phyloP scores from a whole-genome alignment of 2,113 vertebrate species.

The Vireo altiloquus region DNA sequence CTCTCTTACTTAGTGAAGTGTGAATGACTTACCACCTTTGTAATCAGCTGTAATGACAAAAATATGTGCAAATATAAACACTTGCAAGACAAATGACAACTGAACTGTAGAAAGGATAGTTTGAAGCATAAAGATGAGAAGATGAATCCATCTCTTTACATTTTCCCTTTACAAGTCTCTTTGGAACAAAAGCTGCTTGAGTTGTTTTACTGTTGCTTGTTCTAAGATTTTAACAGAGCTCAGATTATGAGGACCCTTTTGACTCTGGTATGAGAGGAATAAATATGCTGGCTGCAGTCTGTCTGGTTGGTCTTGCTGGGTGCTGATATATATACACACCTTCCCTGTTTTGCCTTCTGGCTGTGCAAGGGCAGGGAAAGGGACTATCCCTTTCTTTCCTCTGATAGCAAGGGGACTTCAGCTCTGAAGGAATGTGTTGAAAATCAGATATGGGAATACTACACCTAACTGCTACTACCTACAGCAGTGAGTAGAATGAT shows the following conservation, averaged over 20 bases:
- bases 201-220: neutral
- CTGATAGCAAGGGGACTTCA: neutral
- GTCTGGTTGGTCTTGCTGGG: neutral
- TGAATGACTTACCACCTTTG: neutral
- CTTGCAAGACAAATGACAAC: neutral
- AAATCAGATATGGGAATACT: fast-evolving
- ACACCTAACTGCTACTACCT: no score
- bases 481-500: neutral
- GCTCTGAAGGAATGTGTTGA: neutral
- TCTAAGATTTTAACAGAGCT: neutral
- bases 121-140: neutral
- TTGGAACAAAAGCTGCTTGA: neutral
- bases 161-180: neutral
- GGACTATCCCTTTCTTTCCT: neutral
- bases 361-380: neutral
- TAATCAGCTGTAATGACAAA: neutral
- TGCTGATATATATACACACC: neutral
- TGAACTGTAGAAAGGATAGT: neutral
- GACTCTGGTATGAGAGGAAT: neutral
- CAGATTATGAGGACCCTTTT: neutral
- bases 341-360: neutral
- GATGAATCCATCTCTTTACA: neutral
- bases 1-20: neutral
- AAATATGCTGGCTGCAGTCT: neutral
- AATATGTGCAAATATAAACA: neutral